These are phyloP conservation scores for Corydoras sp. DNA, from an alignment of 2,113 vertebrate genomes.

Conservation along the genomic window DNA sequence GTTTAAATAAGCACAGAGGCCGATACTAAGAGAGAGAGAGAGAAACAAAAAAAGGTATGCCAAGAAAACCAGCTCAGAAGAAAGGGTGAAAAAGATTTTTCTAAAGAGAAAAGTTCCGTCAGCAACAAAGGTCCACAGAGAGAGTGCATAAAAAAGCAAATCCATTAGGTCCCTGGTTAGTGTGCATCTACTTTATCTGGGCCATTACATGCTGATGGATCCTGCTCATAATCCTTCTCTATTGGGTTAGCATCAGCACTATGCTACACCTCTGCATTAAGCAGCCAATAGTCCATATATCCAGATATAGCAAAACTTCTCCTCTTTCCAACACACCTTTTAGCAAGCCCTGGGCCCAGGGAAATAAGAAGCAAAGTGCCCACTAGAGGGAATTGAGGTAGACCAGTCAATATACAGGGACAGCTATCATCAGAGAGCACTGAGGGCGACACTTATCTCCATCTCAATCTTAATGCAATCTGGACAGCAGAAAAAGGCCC, in stretches of 20 bases:
- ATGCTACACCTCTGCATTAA: slow-evolving; percentile 32
- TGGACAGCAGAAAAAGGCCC: slow-evolving; percentile 20
- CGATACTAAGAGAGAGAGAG: no score
- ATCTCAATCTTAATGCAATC: slow-evolving; percentile 35
- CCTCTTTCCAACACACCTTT: slow-evolving; percentile 14
- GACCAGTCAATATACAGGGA: slow-evolving; percentile 39
- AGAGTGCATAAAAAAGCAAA: slow-evolving; percentile 44
- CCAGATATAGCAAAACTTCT: slow-evolving; percentile 31
- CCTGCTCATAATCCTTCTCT: slow-evolving; percentile 46
- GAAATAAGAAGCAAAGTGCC: slow-evolving; percentile 43
- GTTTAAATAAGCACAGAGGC: no score
- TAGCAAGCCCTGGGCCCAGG: slow-evolving; percentile 23
- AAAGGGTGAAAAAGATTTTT: slow-evolving; percentile 24
- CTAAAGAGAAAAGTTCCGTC: slow-evolving; percentile 16
- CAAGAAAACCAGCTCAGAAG: slow-evolving; percentile 13
- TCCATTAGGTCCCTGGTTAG: slow-evolving; percentile 45
- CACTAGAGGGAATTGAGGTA: slow-evolving; percentile 20
- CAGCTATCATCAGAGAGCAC: slow-evolving; percentile 31
- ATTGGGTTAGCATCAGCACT: slow-evolving; percentile 43
- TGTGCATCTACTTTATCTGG: slow-evolving; percentile 49
- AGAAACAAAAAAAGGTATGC: neutral
- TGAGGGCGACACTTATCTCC: slow-evolving; percentile 27
- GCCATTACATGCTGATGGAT: slow-evolving; percentile 43
- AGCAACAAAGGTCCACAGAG: slow-evolving; percentile 29
- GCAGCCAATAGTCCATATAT: slow-evolving; percentile 37